phyloP scores from a whole-genome alignment of 2,888 invertebrate species.

The Pyralis farinalis region DNA sequence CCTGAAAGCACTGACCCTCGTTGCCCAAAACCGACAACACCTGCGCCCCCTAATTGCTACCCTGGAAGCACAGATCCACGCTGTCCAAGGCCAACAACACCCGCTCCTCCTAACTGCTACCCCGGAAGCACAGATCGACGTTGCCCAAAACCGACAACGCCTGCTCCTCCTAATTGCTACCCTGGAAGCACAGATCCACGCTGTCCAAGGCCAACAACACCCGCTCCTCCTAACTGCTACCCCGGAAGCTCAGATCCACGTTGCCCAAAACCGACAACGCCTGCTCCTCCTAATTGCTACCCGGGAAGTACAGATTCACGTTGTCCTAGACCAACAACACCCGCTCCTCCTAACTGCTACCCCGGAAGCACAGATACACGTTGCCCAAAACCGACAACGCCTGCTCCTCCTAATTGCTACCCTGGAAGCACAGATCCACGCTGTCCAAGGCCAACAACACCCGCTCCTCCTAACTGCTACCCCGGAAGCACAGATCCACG shows the following conservation, averaged over 20 bases:
- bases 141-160: constrained; percentile 28
- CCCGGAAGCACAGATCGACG: constrained; percentile 41
- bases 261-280: constrained; percentile 36
- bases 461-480: constrained; percentile 23
- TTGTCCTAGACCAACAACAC: constrained; percentile 29
- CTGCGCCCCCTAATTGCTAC: constrained; percentile 21
- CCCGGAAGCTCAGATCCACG: constrained; percentile 38
- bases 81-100: constrained; percentile 21
- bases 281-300: constrained; percentile 28
- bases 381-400: constrained; percentile 37
- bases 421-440: constrained; percentile 32
- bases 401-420: constrained; percentile 24
- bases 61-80: constrained; percentile 23
- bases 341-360: constrained; percentile 26
- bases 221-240: constrained; percentile 31
- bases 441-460: constrained; percentile 29
- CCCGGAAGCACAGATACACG: constrained; percentile 34
- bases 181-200: constrained; percentile 50
- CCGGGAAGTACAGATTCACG: constrained; percentile 42
- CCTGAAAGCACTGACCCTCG: constrained; percentile 33
- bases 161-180: constrained; percentile 30
- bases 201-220: constrained; percentile 33
- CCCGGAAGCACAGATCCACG: constrained; percentile 35
- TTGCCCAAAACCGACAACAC: constrained; percentile 26
- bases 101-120: constrained; percentile 29